These are phyloP conservation scores for Mareca penelope DNA, from an alignment of 2,797 vertebrate genomes.

Conservation along the genomic window DNA sequence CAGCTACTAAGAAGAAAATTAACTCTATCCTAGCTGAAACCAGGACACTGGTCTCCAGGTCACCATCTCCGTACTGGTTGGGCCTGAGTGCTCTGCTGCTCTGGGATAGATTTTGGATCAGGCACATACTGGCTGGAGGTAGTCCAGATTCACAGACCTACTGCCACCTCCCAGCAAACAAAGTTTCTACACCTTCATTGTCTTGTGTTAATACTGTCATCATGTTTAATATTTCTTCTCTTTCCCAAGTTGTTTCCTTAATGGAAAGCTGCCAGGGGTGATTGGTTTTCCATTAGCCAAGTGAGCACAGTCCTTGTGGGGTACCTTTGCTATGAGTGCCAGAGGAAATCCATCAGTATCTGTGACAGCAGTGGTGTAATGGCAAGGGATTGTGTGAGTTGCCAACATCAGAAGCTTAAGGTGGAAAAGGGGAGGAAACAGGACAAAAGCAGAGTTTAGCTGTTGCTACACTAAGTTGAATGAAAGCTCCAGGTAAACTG, in stretches of 20 bases:
- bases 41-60: not conserved
- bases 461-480: not conserved
- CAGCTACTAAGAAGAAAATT: not conserved
- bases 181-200: not conserved
- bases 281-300: not conserved
- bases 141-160: not conserved
- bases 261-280: not conserved
- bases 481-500: not conserved
- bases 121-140: not conserved
- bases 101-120: not conserved
- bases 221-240: not conserved
- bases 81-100: not conserved
- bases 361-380: not conserved
- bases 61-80: not conserved
- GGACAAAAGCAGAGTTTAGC: not conserved
- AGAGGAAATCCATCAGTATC: not conserved
- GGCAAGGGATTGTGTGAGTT: not conserved
- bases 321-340: not conserved
- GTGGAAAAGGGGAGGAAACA: not conserved
- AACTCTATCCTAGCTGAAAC: not conserved
- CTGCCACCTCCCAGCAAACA: not conserved
- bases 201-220: not conserved
- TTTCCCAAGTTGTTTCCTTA: not conserved
- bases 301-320: not conserved
- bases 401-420: not conserved